A percentile compares a stretch with the other conserved stretches of the same genome.
These are phyloP conservation scores for Pleuronectes platessa DNA, from an alignment of 2,113 vertebrate genomes.

Conservation along the genomic window DNA sequence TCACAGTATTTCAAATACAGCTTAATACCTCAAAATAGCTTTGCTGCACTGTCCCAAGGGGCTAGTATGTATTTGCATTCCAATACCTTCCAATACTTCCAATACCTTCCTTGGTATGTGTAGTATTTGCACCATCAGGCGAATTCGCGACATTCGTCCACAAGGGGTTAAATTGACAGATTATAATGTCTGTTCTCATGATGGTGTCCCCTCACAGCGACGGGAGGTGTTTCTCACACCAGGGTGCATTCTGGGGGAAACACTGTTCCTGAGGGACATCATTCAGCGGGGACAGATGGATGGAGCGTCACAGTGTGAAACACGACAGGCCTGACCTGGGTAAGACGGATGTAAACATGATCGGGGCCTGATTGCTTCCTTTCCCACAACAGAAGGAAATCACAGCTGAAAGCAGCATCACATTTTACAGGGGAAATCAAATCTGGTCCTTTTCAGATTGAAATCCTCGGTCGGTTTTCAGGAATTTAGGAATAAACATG, in stretches of 20 bases:
- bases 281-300: slow-evolving; percentile 55
- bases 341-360: slow-evolving; percentile 59
- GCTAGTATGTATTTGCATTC: too few species aligned
- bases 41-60: too few species aligned
- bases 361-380: slow-evolving; percentile 66
- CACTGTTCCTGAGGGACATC: slow-evolving; percentile 47
- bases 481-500: slow-evolving; percentile 22
- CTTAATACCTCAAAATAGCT: too few species aligned
- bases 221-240: not conserved
- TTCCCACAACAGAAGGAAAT: slow-evolving; percentile 23
- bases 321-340: slow-evolving; percentile 17
- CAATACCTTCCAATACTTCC: too few species aligned
- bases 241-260: not conserved
- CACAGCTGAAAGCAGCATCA: slow-evolving; percentile 27
- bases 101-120: too few species aligned
- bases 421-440: slow-evolving; percentile 24
- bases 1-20: too few species aligned
- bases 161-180: too few species aligned
- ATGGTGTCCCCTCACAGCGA: too few species aligned
- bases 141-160: too few species aligned
- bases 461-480: slow-evolving; percentile 24
- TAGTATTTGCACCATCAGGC: too few species aligned
- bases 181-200: too few species aligned
- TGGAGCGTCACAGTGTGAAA: slow-evolving; percentile 46
- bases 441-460: slow-evolving; percentile 27